phyloP scores from a whole-genome alignment of 2,113 vertebrate species.

The Cyphotilapia sp. region DNA sequence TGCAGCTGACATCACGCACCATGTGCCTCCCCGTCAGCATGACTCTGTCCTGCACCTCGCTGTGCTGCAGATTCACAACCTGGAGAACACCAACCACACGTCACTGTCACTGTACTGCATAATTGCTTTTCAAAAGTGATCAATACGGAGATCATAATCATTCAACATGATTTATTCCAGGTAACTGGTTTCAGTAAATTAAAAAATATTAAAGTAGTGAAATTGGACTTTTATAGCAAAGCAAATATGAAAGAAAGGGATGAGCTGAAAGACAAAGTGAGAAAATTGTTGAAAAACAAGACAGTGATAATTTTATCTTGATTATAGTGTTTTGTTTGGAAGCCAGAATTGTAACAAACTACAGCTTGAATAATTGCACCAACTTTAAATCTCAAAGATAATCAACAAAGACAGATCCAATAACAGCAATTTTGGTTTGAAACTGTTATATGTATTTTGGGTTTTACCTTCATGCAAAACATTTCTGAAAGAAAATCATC shows the following conservation, averaged over 20 bases:
- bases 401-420: not conserved
- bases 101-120: not conserved
- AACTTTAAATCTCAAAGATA: not conserved
- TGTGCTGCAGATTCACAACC: conserved; percentile 98
- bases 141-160: not conserved
- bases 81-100: conserved; percentile 24
- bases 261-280: not conserved
- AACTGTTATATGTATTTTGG: not conserved
- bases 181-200: not conserved
- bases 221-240: not conserved
- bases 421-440: not conserved
- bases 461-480: not conserved
- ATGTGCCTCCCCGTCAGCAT: conserved; percentile 98
- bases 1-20: conserved; percentile 97
- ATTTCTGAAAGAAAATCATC: not conserved
- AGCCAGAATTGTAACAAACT: not conserved
- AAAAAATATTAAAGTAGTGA: not conserved
- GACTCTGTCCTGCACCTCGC: conserved; percentile 94
- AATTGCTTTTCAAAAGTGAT: not conserved
- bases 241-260: not conserved
- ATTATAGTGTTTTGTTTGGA: not conserved
- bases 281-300: not conserved
- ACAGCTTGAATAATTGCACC: not conserved
- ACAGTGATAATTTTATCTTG: not conserved
- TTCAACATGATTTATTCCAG: not conserved